A percentile compares a stretch with the other conserved stretches of the same genome.
phyloP scores from a whole-genome alignment of 2,797 vertebrate species.

The Peromyscus nudipes region DNA sequence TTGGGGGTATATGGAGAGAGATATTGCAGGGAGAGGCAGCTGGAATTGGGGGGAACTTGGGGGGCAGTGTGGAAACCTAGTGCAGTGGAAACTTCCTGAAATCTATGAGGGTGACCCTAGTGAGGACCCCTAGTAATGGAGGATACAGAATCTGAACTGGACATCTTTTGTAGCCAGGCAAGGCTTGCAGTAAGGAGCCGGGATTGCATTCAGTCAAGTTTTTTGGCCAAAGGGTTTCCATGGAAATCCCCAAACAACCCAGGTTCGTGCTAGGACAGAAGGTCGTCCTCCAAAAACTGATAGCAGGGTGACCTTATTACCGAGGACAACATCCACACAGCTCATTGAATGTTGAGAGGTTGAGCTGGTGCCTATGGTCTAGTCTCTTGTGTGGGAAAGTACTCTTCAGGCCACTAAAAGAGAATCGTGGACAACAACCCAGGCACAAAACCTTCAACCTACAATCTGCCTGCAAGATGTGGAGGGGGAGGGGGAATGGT shows the following conservation, averaged over 20 bases:
- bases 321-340: neutral
- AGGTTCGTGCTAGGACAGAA: neutral
- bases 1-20: neutral
- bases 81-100: neutral
- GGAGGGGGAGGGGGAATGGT: neutral
- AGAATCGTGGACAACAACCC: too few species aligned
- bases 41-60: neutral
- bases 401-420: too few species aligned
- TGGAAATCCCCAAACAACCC: neutral
- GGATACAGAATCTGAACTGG: neutral
- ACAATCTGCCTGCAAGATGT: neutral
- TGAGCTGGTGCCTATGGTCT: too few species aligned
- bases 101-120: neutral
- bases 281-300: neutral
- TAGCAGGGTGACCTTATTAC: neutral
- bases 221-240: neutral
- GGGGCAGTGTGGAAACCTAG: neutral
- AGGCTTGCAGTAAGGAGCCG: neutral
- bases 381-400: too few species aligned
- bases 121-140: neutral
- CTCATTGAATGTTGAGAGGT: neutral
- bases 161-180: neutral
- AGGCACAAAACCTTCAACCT: neutral
- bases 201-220: neutral
- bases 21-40: neutral